Conservation (phyloP, 2,113 vertebrate genomes). For the Notechis scutatus region DNA sequence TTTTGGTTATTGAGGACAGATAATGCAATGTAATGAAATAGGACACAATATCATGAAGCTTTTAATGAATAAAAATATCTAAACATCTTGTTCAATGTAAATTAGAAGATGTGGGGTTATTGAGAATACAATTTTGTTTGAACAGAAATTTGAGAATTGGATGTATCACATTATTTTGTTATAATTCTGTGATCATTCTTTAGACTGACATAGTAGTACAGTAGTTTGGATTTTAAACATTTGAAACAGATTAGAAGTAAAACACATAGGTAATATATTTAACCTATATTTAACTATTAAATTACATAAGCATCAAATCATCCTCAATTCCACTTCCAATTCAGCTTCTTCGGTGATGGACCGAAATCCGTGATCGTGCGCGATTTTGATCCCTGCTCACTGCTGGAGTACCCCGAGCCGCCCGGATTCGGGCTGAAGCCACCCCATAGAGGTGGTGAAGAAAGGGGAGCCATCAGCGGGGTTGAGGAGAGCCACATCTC, state of each 20-base stretch:
- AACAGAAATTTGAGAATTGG: background rate
- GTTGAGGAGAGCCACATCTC: too few relatives aligned
- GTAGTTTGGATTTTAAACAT: constrained; percentile 37
- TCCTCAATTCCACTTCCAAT: too few relatives aligned
- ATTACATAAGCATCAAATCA: too few relatives aligned
- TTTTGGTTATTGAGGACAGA: constrained; percentile 40
- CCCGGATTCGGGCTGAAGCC: too few relatives aligned
- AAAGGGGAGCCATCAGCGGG: too few relatives aligned
- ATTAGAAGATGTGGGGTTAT: constrained; percentile 24
- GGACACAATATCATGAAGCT: constrained; percentile 45
- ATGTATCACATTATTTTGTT: background rate
- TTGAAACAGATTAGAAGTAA: constrained; percentile 44
- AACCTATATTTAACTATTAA: constrained; percentile 7
- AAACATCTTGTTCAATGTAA: constrained; percentile 45
- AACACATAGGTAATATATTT: constrained; percentile 30
- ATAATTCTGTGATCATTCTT: background rate
- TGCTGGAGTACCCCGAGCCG: too few relatives aligned
- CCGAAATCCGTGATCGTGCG: too few relatives aligned
- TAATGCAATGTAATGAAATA: constrained; percentile 49
- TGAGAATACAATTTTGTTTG: constrained; percentile 5
- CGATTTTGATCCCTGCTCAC: too few relatives aligned
- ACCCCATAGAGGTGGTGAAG: too few relatives aligned
- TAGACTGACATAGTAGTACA: constrained; percentile 25
- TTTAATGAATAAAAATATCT: constrained; percentile 39
- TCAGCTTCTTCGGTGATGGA: too few relatives aligned